Conservation (phyloP, 1,140 invertebrate species). For the Kradibia gibbosae region DNA sequence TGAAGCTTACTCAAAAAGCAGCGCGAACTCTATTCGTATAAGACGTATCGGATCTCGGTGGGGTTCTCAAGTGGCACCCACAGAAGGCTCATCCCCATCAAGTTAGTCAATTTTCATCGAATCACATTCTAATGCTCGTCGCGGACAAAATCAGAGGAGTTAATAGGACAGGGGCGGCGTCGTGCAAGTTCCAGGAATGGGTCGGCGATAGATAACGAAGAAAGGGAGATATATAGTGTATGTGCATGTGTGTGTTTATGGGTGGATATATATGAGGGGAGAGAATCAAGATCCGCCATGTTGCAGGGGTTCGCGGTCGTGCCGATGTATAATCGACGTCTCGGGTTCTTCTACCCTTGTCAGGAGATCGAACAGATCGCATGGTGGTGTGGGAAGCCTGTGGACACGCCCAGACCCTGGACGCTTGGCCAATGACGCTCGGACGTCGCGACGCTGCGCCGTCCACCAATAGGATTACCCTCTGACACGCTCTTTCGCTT, state of each 20-base stretch:
- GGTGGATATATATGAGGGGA: not conserved
- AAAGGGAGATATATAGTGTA: not conserved
- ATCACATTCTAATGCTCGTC: slow-evolving; percentile 13
- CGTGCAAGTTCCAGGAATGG: not conserved
- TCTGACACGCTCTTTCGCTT: slow-evolving; percentile 73
- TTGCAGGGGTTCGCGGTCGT: slow-evolving; percentile 55
- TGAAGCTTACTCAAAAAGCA: too few relatives aligned
- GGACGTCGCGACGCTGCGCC: slow-evolving; percentile 67
- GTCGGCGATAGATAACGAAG: not conserved
- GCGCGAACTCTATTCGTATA: not conserved
- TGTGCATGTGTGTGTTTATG: too few relatives aligned
- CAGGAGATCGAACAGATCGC: slow-evolving; percentile 29
- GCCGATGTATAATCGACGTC: slow-evolving; percentile 17
- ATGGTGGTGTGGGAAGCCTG: not conserved
- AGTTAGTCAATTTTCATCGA: slow-evolving; percentile 43
- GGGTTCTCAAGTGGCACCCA: not conserved
- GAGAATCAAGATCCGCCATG: slow-evolving; percentile 59
- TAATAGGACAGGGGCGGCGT: slow-evolving; percentile 54
- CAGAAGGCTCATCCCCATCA: slow-evolving; percentile 35
- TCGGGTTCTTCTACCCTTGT: slow-evolving; percentile 52
- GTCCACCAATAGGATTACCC: slow-evolving; percentile 74
- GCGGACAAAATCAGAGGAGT: slow-evolving; percentile 51
- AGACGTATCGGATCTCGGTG: not conserved
- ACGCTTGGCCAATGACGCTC: slow-evolving; percentile 65
- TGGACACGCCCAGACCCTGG: slow-evolving; percentile 61